phyloP scores from a whole-genome alignment of 2,888 invertebrate genomes.

The Argyra leucocephala region DNA sequence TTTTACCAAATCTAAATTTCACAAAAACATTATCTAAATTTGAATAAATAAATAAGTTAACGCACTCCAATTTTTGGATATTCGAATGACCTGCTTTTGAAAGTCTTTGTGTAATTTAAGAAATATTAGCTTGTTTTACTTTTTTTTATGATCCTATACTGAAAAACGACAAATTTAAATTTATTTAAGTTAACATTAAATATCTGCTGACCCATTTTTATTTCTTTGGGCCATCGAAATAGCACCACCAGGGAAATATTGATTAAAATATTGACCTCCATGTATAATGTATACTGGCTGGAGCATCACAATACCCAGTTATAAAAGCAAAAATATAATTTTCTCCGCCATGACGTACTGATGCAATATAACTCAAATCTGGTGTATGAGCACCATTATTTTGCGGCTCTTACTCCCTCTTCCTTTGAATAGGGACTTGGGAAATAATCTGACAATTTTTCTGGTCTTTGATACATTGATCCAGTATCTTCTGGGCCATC shows the following conservation, averaged over 20 bases:
- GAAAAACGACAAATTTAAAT: background rate
- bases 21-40: no score
- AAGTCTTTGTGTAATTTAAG: no score
- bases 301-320: conserved; percentile 90
- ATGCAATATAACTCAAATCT: conserved; percentile 81
- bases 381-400: conserved; percentile 96
- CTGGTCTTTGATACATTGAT: conserved; percentile 82
- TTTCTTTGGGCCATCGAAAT: conserved; percentile 77
- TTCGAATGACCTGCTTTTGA: no score
- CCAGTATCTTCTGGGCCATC: conserved; percentile 88
- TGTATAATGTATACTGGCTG: conserved; percentile 77
- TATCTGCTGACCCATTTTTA: background rate
- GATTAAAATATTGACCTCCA: conserved; percentile 95
- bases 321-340: conserved; percentile 93
- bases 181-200: background rate
- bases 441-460: conserved; percentile 85
- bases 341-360: conserved; percentile 85
- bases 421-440: conserved; percentile 93
- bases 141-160: background rate
- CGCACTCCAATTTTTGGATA: no score
- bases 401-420: conserved; percentile 93
- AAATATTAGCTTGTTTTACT: no score
- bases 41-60: no score
- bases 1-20: no score
- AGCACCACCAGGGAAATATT: conserved; percentile 95